phyloP scores from a whole-genome alignment of 37 sponge, comb jelly and placozoan genomes.

The Lycopodina hypogea region DNA sequence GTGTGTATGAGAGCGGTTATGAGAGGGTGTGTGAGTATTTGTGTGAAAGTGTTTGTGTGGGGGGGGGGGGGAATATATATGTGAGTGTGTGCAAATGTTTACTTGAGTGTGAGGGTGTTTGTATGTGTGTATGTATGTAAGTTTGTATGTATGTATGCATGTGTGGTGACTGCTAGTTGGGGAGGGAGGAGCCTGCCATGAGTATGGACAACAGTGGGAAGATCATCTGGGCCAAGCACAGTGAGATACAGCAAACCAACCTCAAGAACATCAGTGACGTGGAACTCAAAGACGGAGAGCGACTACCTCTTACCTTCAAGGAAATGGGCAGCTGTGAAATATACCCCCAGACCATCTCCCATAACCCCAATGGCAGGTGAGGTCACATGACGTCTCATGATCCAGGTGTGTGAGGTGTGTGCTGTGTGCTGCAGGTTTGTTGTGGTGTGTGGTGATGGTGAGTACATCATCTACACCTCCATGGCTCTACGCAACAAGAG shows the following conservation, averaged over 20 bases:
- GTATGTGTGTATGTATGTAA: not conserved
- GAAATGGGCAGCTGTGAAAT: constrained; percentile 99
- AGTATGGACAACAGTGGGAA: constrained; percentile 98
- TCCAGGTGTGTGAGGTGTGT: not conserved
- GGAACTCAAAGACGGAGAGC: constrained; percentile 90
- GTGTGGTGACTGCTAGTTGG: constrained; percentile 97
- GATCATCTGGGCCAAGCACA: constrained; percentile 97
- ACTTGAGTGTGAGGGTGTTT: not conserved
- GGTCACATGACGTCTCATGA: not conserved
- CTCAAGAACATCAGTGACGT: constrained; percentile 78
- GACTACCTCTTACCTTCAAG: constrained; percentile 87
- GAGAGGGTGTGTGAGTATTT: constrained; percentile 80
- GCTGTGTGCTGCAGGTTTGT: constrained; percentile 72
- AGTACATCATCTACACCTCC: constrained; percentile 99
- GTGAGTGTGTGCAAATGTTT: not conserved
- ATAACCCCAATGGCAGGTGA: constrained; percentile 95
- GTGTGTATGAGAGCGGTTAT: constrained; percentile 75
- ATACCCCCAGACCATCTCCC: constrained; percentile 89
- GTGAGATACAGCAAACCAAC: constrained; percentile 96
- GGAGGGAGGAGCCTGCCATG: constrained; percentile 97
- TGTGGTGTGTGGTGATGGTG: constrained; percentile 98
- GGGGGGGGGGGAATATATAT: not conserved
- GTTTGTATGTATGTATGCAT: constrained; percentile 54
- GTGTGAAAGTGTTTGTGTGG: too few species aligned
- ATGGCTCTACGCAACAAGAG: constrained; percentile 98